A percentile compares a stretch with the other conserved stretches of the same genome.
Conservation (phyloP, 2,113 vertebrate genomes). For the Archocentrus centrarchus region DNA sequence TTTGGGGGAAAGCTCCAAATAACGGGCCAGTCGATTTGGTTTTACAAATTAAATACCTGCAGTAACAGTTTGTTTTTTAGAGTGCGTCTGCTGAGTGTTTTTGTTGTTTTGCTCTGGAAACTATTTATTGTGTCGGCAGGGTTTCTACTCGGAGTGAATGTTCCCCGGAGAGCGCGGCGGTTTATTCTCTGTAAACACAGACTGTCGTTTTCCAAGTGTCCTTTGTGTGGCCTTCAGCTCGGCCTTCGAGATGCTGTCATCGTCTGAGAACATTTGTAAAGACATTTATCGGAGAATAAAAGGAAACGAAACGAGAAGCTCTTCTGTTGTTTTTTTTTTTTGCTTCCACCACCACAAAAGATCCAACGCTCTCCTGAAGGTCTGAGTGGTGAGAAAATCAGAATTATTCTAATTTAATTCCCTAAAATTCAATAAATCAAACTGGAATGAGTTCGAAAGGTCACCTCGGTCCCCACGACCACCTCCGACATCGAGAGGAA, state of each 20-base stretch:
- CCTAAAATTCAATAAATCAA: not conserved
- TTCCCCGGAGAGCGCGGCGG: not conserved
- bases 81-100: conserved; percentile 24
- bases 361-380: not conserved
- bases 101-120: conserved; percentile 38
- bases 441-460: too few species aligned
- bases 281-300: conserved; percentile 77
- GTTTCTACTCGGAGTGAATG: conserved; percentile 28
- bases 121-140: conserved; percentile 66
- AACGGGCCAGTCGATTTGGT: conserved; percentile 60
- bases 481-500: not conserved
- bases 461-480: too few species aligned
- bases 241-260: conserved; percentile 42
- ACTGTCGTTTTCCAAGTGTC: conserved; percentile 72
- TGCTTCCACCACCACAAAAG: not conserved
- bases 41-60: conserved; percentile 65
- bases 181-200: conserved; percentile 35
- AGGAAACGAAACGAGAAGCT: conserved; percentile 20
- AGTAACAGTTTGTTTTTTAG: conserved; percentile 21
- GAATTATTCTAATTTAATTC: not conserved
- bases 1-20: conserved; percentile 21
- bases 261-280: conserved; percentile 71
- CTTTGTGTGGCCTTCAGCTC: conserved; percentile 70
- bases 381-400: too few species aligned
- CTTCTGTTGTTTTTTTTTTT: not conserved